phyloP scores from a whole-genome alignment of 2,888 invertebrate genomes.

The Nomada fucata region DNA sequence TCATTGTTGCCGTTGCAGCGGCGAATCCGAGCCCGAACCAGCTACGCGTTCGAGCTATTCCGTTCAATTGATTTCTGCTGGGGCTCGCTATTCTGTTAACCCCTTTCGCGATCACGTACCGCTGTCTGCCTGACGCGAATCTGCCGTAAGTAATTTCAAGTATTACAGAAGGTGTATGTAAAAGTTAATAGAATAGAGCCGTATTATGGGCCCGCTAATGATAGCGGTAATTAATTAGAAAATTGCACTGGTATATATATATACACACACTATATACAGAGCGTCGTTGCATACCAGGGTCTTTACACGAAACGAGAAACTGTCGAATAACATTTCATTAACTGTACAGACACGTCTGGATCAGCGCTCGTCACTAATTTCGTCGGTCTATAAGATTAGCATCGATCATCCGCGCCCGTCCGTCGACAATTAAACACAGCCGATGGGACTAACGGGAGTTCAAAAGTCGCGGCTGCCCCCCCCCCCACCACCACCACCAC shows the following conservation, averaged over 20 bases:
- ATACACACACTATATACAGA: too few species aligned
- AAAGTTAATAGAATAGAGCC: too few species aligned
- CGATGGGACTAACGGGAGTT: not conserved
- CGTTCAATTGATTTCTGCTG: constrained; percentile 36
- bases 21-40: constrained; percentile 6
- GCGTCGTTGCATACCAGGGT: too few species aligned
- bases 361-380: not conserved
- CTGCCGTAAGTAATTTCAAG: not conserved
- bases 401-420: not conserved
- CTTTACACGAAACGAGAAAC: too few species aligned
- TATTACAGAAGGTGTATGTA: too few species aligned
- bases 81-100: constrained; percentile 20
- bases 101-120: not conserved
- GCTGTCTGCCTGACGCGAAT: not conserved
- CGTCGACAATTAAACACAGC: not conserved
- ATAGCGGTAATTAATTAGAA: too few species aligned
- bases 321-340: not conserved
- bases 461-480: not conserved
- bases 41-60: constrained; percentile 1
- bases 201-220: too few species aligned
- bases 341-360: not conserved
- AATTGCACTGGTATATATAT: too few species aligned
- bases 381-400: not conserved
- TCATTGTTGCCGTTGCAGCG: constrained; percentile 49
- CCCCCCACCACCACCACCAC: too few species aligned